phyloP scores from a whole-genome alignment of 2,113 vertebrate species.

The Mohoua ochrocephala region DNA sequence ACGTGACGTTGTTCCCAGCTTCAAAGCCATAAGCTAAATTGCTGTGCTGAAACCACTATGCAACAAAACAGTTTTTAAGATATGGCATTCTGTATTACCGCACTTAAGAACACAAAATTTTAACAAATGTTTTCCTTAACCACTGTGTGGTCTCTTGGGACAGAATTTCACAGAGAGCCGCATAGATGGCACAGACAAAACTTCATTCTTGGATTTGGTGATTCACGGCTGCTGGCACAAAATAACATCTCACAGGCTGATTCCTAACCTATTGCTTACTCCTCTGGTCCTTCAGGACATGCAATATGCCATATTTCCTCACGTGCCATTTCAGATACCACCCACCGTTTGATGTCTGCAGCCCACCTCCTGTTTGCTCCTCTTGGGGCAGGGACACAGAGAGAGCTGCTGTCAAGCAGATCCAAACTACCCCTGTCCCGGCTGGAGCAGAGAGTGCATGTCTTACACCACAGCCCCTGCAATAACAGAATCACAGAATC shows the following conservation, averaged over 20 bases:
- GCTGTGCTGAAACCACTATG: background rate
- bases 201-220: background rate
- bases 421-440: rapidly evolving
- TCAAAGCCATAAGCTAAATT: background rate
- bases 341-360: background rate
- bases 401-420: background rate
- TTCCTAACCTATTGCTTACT: background rate
- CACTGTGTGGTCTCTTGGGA: background rate
- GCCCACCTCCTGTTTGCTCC: rapidly evolving
- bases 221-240: background rate
- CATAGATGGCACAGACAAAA: background rate
- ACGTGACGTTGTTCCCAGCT: background rate
- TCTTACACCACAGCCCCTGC: background rate
- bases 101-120: constrained; percentile 8
- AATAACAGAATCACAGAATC: background rate
- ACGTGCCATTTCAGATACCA: background rate
- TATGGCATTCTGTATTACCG: background rate
- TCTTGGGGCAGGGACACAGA: background rate
- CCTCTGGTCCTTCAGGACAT: background rate
- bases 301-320: background rate
- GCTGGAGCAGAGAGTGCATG: rapidly evolving
- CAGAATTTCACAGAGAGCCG: background rate
- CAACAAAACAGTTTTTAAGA: constrained; percentile 12
- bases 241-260: background rate
- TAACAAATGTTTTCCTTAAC: background rate